Conservation (phyloP, 2,797 vertebrate genomes). For the Spinibarbus caldwelli region DNA sequence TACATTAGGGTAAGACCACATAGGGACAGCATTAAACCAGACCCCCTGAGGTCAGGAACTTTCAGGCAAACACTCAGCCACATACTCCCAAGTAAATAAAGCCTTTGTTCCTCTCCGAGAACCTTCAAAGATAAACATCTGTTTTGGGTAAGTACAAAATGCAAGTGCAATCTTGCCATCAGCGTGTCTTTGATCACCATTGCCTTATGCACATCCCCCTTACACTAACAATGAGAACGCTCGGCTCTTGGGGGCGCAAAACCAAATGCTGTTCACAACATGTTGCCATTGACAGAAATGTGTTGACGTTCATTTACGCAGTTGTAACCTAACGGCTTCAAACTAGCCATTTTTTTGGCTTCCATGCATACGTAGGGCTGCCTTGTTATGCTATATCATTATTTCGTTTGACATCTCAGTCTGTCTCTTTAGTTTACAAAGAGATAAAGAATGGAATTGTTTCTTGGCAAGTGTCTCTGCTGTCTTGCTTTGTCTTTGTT, state of each 20-base stretch:
- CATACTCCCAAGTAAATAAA: constrained; percentile 20
- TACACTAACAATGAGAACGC: constrained; percentile 22
- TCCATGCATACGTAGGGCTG: constrained; percentile 29
- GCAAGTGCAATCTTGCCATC: constrained; percentile 46
- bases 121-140: constrained; percentile 51
- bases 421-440: constrained; percentile 51
- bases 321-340: constrained; percentile 28
- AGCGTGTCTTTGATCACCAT: constrained; percentile 46
- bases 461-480: constrained; percentile 45
- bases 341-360: constrained; percentile 27
- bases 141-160: constrained; percentile 46
- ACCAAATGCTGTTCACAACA: constrained; percentile 32
- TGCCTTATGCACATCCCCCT: constrained; percentile 50
- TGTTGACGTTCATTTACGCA: constrained; percentile 43
- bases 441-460: constrained; percentile 55
- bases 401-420: constrained; percentile 45
- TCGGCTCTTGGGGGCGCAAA: constrained; percentile 8
- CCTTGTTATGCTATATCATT: constrained; percentile 26
- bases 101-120: constrained; percentile 44
- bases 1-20: constrained; percentile 14
- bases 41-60: constrained; percentile 28
- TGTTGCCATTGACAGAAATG: constrained; percentile 42
- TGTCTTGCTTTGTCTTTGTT: constrained; percentile 55
- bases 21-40: constrained; percentile 29
- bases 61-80: constrained; percentile 6